A percentile compares a stretch with the other conserved stretches of the same genome.
phyloP scores from a whole-genome alignment of 2,113 vertebrate species.

The Austrofundulus limnaeus region DNA sequence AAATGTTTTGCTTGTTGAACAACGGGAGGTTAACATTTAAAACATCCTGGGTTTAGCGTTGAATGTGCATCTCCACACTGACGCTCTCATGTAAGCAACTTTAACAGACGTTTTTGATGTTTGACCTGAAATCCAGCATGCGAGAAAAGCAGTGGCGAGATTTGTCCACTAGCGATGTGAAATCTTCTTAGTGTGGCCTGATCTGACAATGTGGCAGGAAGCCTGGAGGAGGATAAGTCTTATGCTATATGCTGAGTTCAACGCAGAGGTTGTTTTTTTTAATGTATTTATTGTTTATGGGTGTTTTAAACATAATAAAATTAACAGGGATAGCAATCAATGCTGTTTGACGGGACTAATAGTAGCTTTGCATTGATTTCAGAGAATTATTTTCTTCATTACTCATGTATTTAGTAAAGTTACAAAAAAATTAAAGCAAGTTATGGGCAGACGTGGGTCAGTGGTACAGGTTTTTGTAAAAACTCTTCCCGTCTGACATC shows the following conservation, averaged over 20 bases:
- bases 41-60: not conserved
- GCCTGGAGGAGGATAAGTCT: constrained; percentile 51
- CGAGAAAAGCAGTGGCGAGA: constrained; percentile 48
- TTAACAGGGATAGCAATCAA: not conserved
- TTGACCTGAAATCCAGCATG: constrained; percentile 48
- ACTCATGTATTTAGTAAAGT: not conserved
- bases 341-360: not conserved
- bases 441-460: constrained; percentile 5
- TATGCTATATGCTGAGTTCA: constrained; percentile 15
- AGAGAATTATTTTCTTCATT: not conserved
- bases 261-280: constrained; percentile 2
- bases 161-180: constrained; percentile 50
- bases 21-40: accelerated
- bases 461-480: not conserved
- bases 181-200: constrained; percentile 70
- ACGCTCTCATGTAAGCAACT: constrained; percentile 25
- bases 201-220: constrained; percentile 66
- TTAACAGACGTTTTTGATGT: constrained; percentile 29
- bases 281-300: not conserved
- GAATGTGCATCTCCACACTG: not conserved
- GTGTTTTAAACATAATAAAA: not conserved
- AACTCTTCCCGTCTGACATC: not conserved
- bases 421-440: not conserved
- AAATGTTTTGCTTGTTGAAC: not conserved
- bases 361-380: not conserved